Evolutionary conservation across 2,888 invertebrate species (phyloP), one percentile per base, ranked within the genome.

Genomic region (Megastigmus dorsalis): DNA sequence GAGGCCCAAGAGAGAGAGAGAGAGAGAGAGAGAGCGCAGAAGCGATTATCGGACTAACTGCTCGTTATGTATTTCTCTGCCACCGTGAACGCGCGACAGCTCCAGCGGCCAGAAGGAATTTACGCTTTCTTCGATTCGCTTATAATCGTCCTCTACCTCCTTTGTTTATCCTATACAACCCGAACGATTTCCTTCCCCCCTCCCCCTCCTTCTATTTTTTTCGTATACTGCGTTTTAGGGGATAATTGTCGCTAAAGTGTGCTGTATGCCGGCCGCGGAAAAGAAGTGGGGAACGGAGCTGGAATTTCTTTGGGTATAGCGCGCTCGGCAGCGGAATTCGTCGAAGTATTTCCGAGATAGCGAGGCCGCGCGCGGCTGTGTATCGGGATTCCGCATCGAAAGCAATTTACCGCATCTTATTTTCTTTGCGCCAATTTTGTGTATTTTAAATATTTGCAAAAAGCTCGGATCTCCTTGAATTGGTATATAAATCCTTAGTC

Each of bases 31-130:
- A 38, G 36, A 15, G 45, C 33, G 36, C 38, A 59, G 70, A 28
- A 60, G 72, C 72, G 72, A 72, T 72, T 72, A 72, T 72, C 72
- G 52, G 41, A 26, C 59, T 66, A 66, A 66, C 66, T 43, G 72
- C 72, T 50, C 57, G 63, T 65, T 65, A 65, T 65, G 63, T 71
- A 71, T 71, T 71, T 71, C 71, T 3, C 55, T 43, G 54, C 71
- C 48, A 41, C 20, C 57, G 41, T 18, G 55, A 65, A 50, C 30
- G 38, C 48, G 57, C 5, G n/a, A 20, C 43, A 43, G 41, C 43
- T 54, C 4, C 30, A 23, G n/a, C 28, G 36, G 26, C 20, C 26
- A 52, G 26, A 50, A 52, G 52, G 65, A 52, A 65, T 65, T 50
- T 52, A 30, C 43, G n/a, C n/a, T n/a, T n/a, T n/a, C n/a, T n/a